These are phyloP conservation scores for Mesochorus sp. DNA, from an alignment of 2,888 invertebrate genomes.

Conservation along the genomic window DNA sequence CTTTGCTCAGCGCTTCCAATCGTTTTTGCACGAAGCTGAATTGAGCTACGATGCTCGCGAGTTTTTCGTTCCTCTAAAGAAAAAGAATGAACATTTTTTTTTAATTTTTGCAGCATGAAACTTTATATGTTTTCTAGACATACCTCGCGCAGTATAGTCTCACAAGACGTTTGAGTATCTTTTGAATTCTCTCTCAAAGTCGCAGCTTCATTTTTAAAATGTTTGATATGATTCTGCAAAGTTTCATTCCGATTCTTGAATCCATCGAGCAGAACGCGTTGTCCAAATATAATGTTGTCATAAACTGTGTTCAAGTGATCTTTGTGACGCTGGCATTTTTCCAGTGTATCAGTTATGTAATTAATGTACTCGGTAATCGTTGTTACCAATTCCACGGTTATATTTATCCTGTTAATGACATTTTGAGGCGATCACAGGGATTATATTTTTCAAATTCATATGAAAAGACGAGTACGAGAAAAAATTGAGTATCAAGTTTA, in stretches of 20 bases:
- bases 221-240: not conserved
- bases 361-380: conserved; percentile 67
- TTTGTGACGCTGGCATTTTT: conserved; percentile 63
- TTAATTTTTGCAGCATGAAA: too few relatives aligned
- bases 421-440: not conserved
- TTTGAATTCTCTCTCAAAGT: conserved; percentile 27
- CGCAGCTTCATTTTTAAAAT: conserved; percentile 2
- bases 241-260: conserved; percentile 28
- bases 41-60: conserved; percentile 24
- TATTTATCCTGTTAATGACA: conserved; percentile 60
- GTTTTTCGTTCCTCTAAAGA: conserved; percentile 45
- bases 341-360: conserved; percentile 66
- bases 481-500: too few relatives aligned
- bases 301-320: conserved; percentile 63
- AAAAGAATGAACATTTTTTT: not conserved
- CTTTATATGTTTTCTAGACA: not conserved
- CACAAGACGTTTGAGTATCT: not conserved
- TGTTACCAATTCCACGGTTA: conserved; percentile 64
- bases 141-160: conserved; percentile 41
- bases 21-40: conserved; percentile 22
- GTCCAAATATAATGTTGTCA: conserved; percentile 59
- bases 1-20: conserved; percentile 18
- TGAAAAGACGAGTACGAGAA: not conserved
- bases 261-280: conserved; percentile 44
- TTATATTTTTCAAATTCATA: not conserved